Conservation (phyloP, 92 coral and sea anemone species). For the Zoanthus gigantus region DNA sequence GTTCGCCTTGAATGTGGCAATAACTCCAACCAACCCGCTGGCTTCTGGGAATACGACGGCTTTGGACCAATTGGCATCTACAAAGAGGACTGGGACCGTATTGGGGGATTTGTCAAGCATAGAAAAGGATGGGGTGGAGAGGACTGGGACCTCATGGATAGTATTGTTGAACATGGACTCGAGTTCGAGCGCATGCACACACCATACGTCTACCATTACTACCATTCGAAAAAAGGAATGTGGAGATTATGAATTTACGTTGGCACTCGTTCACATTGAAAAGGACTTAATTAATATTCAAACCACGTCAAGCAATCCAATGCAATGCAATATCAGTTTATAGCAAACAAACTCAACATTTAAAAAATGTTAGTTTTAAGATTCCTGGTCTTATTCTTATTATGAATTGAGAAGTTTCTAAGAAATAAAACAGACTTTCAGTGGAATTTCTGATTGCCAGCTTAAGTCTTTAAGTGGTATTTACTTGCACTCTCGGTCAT, state of each 20-base stretch:
- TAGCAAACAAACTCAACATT: too few species aligned
- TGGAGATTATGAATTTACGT: conserved; percentile 38
- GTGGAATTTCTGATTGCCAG: too few species aligned
- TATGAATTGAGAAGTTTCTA: too few species aligned
- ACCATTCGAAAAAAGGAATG: conserved; percentile 69
- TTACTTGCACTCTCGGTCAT: too few species aligned
- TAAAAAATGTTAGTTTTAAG: too few species aligned
- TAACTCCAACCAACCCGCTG: conserved; percentile 57
- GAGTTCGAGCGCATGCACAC: conserved; percentile 74
- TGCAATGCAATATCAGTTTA: too few species aligned
- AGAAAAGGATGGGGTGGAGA: conserved; percentile 72
- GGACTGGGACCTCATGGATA: conserved; percentile 74
- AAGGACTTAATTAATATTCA: too few species aligned
- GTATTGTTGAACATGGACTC: conserved; percentile 57
- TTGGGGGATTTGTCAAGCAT: conserved; percentile 63
- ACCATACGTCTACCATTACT: conserved; percentile 57
- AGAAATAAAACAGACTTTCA: too few species aligned
- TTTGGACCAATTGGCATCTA: conserved; percentile 78
- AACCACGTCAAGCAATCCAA: too few species aligned
- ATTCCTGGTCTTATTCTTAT: too few species aligned
- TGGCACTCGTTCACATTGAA: too few species aligned
- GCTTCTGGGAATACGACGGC: conserved; percentile 72
- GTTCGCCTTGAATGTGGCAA: conserved; percentile 62
- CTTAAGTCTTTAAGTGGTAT: too few species aligned
- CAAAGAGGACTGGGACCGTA: conserved; percentile 82